These are phyloP conservation scores for Acipenser ruthenus DNA, from an alignment of 2,797 vertebrate genomes.

Conservation along the genomic window DNA sequence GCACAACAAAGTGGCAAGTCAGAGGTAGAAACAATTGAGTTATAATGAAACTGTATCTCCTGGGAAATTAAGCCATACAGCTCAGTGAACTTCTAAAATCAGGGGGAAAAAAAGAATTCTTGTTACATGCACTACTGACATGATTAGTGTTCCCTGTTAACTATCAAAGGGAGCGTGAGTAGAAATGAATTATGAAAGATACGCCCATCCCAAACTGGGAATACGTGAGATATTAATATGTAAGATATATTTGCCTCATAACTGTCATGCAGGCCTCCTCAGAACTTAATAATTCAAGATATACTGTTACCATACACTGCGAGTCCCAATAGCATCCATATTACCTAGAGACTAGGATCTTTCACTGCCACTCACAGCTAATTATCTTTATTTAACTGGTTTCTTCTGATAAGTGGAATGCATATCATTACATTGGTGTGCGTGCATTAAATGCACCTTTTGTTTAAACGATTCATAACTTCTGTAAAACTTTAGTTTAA, in stretches of 20 bases:
- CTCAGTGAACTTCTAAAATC: conserved; percentile 50
- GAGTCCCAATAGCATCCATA: background rate
- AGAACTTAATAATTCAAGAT: conserved; percentile 23
- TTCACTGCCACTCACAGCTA: conserved; percentile 20
- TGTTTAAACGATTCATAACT: conserved; percentile 42
- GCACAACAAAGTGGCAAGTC: conserved; percentile 36
- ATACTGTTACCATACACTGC: conserved; percentile 17
- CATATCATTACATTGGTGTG: conserved; percentile 23
- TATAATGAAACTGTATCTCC: conserved; percentile 56
- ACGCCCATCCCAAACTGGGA: conserved; percentile 18
- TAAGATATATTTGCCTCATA: too few relatives aligned
- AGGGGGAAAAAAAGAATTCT: conserved; percentile 24
- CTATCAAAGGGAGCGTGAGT: conserved; percentile 35
- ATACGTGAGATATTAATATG: too few relatives aligned
- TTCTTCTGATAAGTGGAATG: conserved; percentile 30
- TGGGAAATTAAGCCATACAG: conserved; percentile 52
- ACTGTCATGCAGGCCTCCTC: conserved; percentile 15
- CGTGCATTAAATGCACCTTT: conserved; percentile 45
- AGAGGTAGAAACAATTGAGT: conserved; percentile 54
- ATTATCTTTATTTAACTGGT: conserved; percentile 37
- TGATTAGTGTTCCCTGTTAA: conserved; percentile 48
- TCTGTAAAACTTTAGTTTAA: conserved; percentile 25
- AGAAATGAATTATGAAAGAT: conserved; percentile 27
- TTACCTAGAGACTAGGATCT: background rate
- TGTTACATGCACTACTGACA: conserved; percentile 32